Conservation (phyloP, 1,140 invertebrate species). For the Zaprionus ornatus region DNA sequence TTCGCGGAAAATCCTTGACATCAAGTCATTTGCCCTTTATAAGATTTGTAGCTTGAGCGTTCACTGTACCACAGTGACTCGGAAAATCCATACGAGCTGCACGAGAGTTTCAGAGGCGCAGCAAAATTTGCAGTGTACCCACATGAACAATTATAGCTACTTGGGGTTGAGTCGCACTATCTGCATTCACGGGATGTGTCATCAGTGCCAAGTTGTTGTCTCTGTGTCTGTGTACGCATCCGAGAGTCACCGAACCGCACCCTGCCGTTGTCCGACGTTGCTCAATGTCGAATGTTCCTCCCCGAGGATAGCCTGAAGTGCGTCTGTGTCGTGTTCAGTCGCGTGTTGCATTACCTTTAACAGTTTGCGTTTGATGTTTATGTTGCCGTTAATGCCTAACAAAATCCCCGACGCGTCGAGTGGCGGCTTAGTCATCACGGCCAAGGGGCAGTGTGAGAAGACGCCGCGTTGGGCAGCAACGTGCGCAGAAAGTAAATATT, state of each 20-base stretch:
- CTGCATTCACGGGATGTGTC: conserved; percentile 18
- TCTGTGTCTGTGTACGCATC: conserved; percentile 19
- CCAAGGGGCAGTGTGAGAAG: neutral
- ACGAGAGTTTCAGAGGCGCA: too few relatives aligned
- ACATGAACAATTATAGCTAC: neutral
- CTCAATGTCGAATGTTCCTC: conserved; percentile 20
- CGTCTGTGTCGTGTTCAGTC: conserved; percentile 26
- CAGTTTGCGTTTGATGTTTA: conserved; percentile 56
- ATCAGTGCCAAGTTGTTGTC: conserved; percentile 29
- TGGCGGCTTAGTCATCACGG: conserved; percentile 17
- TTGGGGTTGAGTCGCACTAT: neutral
- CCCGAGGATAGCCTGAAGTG: neutral
- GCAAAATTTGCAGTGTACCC: neutral
- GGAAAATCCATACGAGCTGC: neutral
- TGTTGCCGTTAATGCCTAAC: conserved; percentile 3
- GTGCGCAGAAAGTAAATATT: conserved; percentile 6
- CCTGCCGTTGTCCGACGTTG: neutral
- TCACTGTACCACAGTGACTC: neutral
- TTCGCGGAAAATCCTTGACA: neutral
- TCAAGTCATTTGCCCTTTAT: neutral
- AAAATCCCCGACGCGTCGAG: neutral
- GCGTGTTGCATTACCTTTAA: conserved; percentile 62
- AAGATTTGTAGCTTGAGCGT: neutral
- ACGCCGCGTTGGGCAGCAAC: neutral
- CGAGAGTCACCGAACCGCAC: conserved; percentile 8